phyloP scores from a whole-genome alignment of 2,888 invertebrate species.

The Thereva unica region DNA sequence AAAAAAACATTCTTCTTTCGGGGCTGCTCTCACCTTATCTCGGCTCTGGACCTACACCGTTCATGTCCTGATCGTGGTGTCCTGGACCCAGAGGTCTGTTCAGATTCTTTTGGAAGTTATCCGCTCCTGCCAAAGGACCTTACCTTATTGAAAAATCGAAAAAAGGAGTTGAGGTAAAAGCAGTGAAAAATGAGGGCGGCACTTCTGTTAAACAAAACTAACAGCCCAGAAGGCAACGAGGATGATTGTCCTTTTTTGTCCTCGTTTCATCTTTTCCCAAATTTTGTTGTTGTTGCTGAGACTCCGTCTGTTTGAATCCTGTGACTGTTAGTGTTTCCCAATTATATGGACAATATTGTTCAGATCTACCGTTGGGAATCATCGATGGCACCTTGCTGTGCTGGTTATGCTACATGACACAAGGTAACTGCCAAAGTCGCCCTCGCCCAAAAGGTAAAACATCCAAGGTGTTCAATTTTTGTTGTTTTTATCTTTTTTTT shows the following conservation, averaged over 20 bases:
- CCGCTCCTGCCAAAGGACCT: slow-evolving; percentile 21
- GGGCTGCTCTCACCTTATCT: slow-evolving; percentile 12
- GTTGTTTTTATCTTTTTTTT: no score
- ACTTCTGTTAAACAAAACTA: slow-evolving; percentile 38
- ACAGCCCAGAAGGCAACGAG: slow-evolving; percentile 30
- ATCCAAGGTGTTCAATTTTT: no score
- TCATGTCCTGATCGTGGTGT: slow-evolving; percentile 33
- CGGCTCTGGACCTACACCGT: slow-evolving; percentile 23
- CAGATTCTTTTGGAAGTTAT: slow-evolving; percentile 37
- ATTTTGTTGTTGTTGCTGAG: no score
- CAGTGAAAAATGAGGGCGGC: slow-evolving; percentile 42
- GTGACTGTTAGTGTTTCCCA: slow-evolving; percentile 38
- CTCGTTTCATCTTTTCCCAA: no score
- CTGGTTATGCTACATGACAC: slow-evolving; percentile 17
- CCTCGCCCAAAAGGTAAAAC: no score
- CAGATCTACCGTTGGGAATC: slow-evolving; percentile 37
- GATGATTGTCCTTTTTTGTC: slow-evolving; percentile 31
- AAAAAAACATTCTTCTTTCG: no score
- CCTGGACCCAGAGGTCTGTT: slow-evolving; percentile 18
- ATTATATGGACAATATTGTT: slow-evolving; percentile 40
- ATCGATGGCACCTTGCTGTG: slow-evolving; percentile 39
- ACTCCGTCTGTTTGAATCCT: no score
- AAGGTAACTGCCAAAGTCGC: slow-evolving; percentile 3
- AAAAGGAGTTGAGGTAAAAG: slow-evolving; percentile 16
- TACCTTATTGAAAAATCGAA: slow-evolving; percentile 25